Base-by-base conservation (phyloP, 2,797 vertebrate genomes). In the Psittacula echo region DNA sequence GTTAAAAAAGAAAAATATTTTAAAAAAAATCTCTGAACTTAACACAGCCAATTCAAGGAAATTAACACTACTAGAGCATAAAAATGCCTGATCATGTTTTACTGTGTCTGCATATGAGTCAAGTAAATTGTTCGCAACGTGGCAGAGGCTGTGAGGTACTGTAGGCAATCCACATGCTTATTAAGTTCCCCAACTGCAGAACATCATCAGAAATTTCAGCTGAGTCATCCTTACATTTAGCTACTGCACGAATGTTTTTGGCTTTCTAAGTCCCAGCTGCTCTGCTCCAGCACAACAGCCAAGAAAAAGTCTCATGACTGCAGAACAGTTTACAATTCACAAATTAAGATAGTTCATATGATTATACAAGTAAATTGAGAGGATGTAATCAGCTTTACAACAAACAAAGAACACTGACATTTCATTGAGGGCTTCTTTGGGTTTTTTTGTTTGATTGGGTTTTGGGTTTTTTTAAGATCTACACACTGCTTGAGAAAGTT, bases 201-300 rank as follows among this genome's bases (percentile, higher is more conserved):
- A 70, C 66, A 39, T 92, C 83, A 73, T 62, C 79, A 48, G 90
- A 77, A 75, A 89, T 85, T 90, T 74, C 67, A 89, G 95, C 95
- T 77, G 93, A 95, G 93, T 97, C 96, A 95, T 87, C 89, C 95
- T 96, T 76, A 93, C 87, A 61, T 87, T 86, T 11, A 77, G 39
- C 73, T 64, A 67, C 71, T 8, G 3, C 80, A 61, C n/a, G 29
- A 88, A 53, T 1, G 27, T 1, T 70, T 89, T 62, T 18, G 17
- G 79, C 50, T 65, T 76, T 73, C 58, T 51, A 61, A 82, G 78
- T 81, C 89, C 67, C 62, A 90, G 84, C 77, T 77, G 73, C 42
- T 62, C 77, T 1, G 3, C 68, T 85, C 15, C 87, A 47, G 67
- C 45, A 26, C 48, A 76, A 53, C 4, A 20, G 77, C 65, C 86